Evolutionary conservation across 2,113 vertebrate species (phyloP), one percentile per base, ranked within the genome.

Genomic region (Dipodomys spectabilis): DNA sequence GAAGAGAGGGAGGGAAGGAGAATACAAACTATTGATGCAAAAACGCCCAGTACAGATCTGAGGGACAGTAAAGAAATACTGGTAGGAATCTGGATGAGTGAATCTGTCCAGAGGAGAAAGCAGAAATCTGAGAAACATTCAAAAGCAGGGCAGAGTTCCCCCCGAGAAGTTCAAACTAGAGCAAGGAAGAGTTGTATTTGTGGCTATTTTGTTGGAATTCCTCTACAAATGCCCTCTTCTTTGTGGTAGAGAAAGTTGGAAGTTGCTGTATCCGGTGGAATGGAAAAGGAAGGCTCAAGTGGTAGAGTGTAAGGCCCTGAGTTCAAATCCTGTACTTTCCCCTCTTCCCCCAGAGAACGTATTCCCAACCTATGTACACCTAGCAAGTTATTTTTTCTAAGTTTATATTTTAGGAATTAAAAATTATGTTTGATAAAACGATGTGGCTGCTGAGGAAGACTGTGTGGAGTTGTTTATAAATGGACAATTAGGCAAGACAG

Each of bases 1-100:
- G 39, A 39, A 39, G 28, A 35, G 2, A 4, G 4, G 18, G 10
- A 12, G 28, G 30, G 5, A 62, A 16, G 4, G 10, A 0, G 10
- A 28, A 53, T 35, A 62, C 23, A 77, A 28, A 74, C 27, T 75
- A 20, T 1, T 39, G 10, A 57, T 60, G 18, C 28, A 35, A 84
- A 67, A 57, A 20, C 5, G 8, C 49, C 78, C 1, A 22, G 7
- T 30, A 73, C 7, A n/a, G 45, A n/a, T 39, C 20, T 15, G 25
- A 77, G 30, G 79, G 23, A 23, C 13, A 19, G 60, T 30, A 64
- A 16, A 35, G 86, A 49, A 23, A 53, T 3, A 23, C 25, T 1
- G 22, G 65, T 15, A n/a, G 28, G 30, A 44, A 60, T 30, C 10
- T 69, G 84, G 35, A 57, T 45, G 23, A 39, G n/a, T 11, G 22